A percentile compares a stretch with the other conserved stretches of the same genome.
Evolutionary conservation across 1,140 invertebrate species (phyloP).

Genomic region (Drosophila sp.): DNA sequence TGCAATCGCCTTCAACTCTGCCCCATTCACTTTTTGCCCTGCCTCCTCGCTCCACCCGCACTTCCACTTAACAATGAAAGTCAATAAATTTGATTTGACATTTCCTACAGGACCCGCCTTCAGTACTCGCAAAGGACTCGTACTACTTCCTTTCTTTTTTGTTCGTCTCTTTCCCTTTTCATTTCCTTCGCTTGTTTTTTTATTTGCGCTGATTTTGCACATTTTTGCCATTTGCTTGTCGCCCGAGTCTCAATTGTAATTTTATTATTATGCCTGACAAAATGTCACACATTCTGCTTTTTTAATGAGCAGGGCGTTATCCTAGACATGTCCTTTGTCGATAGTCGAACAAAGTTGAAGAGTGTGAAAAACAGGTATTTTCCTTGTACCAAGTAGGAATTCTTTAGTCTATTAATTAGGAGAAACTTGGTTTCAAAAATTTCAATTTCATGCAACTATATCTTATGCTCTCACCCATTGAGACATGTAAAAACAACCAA

Average conservation of each 20-base stretch:
- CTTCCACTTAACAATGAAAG: constrained; percentile 68
- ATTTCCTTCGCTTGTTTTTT: background rate
- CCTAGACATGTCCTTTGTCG: constrained; percentile 47
- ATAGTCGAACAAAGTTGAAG: constrained; percentile 18
- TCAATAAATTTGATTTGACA: constrained; percentile 82
- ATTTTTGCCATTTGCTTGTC: constrained; percentile 56
- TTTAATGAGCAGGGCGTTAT: constrained; percentile 66
- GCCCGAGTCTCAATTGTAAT: constrained; percentile 64
- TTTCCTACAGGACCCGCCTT: constrained; percentile 49
- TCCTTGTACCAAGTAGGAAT: background rate
- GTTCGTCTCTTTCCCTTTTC: background rate
- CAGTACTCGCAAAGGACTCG: constrained; percentile 15
- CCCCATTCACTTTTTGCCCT: no score
- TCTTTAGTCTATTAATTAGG: background rate
- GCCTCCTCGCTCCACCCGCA: constrained; percentile 9
- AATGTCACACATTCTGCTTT: constrained; percentile 67
- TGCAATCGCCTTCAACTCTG: constrained; percentile 32
- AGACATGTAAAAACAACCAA: no score
- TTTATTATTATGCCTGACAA: constrained; percentile 72
- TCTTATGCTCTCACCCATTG: no score
- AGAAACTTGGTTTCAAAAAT: background rate
- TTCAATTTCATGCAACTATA: background rate
- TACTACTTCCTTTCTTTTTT: constrained; percentile 9
- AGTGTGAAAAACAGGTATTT: background rate
- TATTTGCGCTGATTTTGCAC: constrained; percentile 68